Evolutionary conservation across 1,140 invertebrate species (phyloP).

Genomic region (Battus philenor): DNA sequence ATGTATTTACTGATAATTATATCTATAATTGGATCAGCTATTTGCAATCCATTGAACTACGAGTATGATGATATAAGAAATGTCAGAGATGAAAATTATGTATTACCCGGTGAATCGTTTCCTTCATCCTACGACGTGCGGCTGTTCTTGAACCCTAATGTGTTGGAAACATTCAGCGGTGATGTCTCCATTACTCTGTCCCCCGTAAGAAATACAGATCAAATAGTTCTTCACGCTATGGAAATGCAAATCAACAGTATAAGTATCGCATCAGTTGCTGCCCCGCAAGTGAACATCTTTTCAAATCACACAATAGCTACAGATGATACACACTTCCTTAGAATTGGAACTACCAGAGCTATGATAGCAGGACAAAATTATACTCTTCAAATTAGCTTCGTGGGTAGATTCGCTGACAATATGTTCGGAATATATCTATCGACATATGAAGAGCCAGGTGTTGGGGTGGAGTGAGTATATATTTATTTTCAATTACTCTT

Average conservation of each 20-base stretch:
- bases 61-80: slow-evolving; percentile 23
- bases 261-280: slow-evolving; percentile 22
- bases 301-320: slow-evolving; percentile 21
- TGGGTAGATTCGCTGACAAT: slow-evolving; percentile 42
- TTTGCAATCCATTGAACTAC: slow-evolving; percentile 24
- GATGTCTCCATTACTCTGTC: slow-evolving; percentile 76
- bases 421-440: slow-evolving; percentile 68
- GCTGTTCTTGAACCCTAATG: slow-evolving; percentile 78
- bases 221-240: slow-evolving; percentile 76
- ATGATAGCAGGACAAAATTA: slow-evolving; percentile 27
- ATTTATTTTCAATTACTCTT: no score
- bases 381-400: slow-evolving; percentile 45
- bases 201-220: slow-evolving; percentile 46
- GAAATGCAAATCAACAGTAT: slow-evolving; percentile 40
- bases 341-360: slow-evolving; percentile 28
- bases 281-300: slow-evolving; percentile 27
- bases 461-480: slow-evolving; percentile 43
- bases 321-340: slow-evolving; percentile 60
- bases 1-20: slow-evolving; percentile 50
- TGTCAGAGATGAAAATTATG: slow-evolving; percentile 45
- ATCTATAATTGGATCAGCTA: slow-evolving; percentile 35
- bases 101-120: slow-evolving; percentile 76
- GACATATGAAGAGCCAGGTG: slow-evolving; percentile 36
- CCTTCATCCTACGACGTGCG: slow-evolving; percentile 81
- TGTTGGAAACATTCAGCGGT: slow-evolving; percentile 76